Evolutionary conservation across 2,113 vertebrate genomes (phyloP), one percentile per base, ranked within the genome.

Genomic region (Piprites chloris): DNA sequence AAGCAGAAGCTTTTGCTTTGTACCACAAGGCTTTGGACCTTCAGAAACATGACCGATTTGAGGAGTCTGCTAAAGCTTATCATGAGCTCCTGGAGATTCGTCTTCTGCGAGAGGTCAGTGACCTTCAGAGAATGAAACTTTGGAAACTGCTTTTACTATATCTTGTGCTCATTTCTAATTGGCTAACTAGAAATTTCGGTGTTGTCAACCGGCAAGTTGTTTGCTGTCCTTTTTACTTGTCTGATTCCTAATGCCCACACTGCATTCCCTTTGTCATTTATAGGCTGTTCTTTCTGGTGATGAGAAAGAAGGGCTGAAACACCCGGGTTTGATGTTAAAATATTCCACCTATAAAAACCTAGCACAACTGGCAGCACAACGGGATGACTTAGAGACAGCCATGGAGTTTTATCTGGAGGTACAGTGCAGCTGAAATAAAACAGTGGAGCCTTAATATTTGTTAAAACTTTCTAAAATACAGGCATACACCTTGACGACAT

Each of bases 281-380:
- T 79, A 99, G 99, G 99, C 99, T 11, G 96, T 99, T 96, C 98
- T 99, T 14, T 98, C 99, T 8, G 99, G 99, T 46, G 99, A 99
- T 97, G 99, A 99, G 96, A 98, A 98, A 78, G 98, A 99, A 63
- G 99, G 99, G 14, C 96, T 99, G 93, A 99, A 99, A 79, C 99
- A 99, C 94, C 99, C 99, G 5, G 99, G 99, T 18, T 96, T 99
- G 93, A 99, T 99, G 98, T 96, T 99, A 75, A 99, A 99, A 86
- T 99, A 99, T 86, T 99, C 99, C 47, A 99, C 99, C 1, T 99
- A 99, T 79, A 99, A 99, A 96, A 99, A 99, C 97, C 93, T 99
- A 83, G 99, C 99, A 11, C 99, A 98, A 71, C 97, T 99, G 95
- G 97, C 99, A 35, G 98, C 98, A 11, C 98, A 98, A 14, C 96